phyloP scores from a whole-genome alignment of 2,797 vertebrate species.

The Falco naumanni region DNA sequence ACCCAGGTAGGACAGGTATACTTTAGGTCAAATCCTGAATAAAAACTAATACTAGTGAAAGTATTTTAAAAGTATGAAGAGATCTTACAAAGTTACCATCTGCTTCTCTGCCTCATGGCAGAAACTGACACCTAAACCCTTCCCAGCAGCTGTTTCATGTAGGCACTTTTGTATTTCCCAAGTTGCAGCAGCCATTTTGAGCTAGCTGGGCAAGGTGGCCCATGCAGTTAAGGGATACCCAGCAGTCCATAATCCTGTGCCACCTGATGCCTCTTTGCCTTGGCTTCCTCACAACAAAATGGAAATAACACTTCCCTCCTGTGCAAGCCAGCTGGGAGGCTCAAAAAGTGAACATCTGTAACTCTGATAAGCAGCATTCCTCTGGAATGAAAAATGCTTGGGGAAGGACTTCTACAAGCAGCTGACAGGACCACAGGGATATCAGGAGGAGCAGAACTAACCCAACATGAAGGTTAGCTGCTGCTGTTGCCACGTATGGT shows the following conservation, averaged over 20 bases:
- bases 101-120: neutral
- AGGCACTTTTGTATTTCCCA: neutral
- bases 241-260: neutral
- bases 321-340: neutral
- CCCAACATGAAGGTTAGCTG: neutral
- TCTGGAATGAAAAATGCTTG: neutral
- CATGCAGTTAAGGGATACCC: neutral
- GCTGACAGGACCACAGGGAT: neutral
- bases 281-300: neutral
- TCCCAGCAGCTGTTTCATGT: neutral
- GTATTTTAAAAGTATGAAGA: neutral
- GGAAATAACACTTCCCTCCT: neutral
- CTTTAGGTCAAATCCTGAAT: neutral
- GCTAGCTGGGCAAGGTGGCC: neutral
- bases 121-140: neutral
- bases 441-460: neutral
- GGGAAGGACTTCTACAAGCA: neutral
- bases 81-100: neutral
- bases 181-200: neutral
- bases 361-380: neutral
- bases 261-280: neutral
- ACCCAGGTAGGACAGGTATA: neutral
- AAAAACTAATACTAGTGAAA: neutral
- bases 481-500: neutral
- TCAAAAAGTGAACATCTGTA: neutral